Conservation (phyloP, 2,113 vertebrate genomes). For the Lophura nycthemera region DNA sequence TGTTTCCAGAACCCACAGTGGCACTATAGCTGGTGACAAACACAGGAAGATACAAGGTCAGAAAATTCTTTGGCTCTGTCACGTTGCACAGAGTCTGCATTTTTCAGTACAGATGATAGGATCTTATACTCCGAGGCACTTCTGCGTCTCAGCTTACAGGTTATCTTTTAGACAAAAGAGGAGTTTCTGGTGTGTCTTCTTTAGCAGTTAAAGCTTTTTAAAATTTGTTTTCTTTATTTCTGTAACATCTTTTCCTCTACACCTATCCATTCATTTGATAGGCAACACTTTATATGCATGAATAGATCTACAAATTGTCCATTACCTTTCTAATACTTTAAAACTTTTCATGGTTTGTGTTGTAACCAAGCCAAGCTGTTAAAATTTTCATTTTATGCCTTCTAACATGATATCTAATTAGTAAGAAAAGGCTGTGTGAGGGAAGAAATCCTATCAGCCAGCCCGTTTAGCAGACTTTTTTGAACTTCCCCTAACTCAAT, state of each 20-base stretch:
- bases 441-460: neutral
- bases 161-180: neutral
- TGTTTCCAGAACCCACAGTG: neutral
- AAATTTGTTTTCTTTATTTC: neutral
- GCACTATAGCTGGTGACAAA: conserved; percentile 10
- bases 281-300: neutral
- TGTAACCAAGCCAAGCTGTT: neutral
- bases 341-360: neutral
- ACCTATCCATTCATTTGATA: neutral
- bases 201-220: neutral
- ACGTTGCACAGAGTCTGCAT: neutral
- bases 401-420: neutral
- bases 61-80: neutral
- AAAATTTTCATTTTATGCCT: neutral
- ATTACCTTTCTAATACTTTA: neutral
- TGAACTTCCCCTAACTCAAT: neutral
- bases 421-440: neutral
- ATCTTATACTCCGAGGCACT: neutral
- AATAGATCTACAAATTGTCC: neutral
- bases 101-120: neutral
- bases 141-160: neutral
- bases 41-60: conserved; percentile 15
- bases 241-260: neutral
- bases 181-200: neutral
- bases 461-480: neutral